Conservation (phyloP, 2,888 invertebrate genomes). For the Drosophila neonasuta region DNA sequence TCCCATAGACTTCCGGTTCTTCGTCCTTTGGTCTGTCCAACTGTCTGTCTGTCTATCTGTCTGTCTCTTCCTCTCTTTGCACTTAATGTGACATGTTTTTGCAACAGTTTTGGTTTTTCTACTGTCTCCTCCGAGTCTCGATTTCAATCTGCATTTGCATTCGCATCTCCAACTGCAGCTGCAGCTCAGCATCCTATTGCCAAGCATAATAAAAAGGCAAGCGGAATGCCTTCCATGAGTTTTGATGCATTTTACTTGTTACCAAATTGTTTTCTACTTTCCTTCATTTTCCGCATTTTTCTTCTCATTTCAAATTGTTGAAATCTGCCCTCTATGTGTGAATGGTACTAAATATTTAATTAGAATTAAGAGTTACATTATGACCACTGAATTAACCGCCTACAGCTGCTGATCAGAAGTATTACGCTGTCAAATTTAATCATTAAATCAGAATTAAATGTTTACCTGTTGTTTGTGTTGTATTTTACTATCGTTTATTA, state of each 20-base stretch:
- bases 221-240: conserved; percentile 29
- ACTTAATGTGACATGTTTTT: conserved; percentile 76
- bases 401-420: neutral
- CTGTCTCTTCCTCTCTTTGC: conserved; percentile 41
- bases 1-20: conserved; percentile 68
- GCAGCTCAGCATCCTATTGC: conserved; percentile 12
- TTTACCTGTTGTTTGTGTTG: neutral
- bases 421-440: neutral
- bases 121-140: conserved; percentile 18
- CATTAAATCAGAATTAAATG: neutral
- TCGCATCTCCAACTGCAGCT: conserved; percentile 5
- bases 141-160: conserved; percentile 13
- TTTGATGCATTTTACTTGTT: conserved; percentile 71
- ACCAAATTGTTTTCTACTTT: conserved; percentile 59
- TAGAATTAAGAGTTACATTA: neutral
- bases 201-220: conserved; percentile 28
- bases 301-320: conserved; percentile 30
- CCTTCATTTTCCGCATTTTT: neutral
- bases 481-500: conserved; percentile 12
- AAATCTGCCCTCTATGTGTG: conserved; percentile 31
- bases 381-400: too few species aligned
- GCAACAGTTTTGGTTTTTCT: conserved; percentile 67
- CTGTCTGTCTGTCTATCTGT: neutral
- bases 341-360: conserved; percentile 27
- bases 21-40: conserved; percentile 15